Conservation (phyloP, 2,797 vertebrate species). For the Chromobotia macracanthus region DNA sequence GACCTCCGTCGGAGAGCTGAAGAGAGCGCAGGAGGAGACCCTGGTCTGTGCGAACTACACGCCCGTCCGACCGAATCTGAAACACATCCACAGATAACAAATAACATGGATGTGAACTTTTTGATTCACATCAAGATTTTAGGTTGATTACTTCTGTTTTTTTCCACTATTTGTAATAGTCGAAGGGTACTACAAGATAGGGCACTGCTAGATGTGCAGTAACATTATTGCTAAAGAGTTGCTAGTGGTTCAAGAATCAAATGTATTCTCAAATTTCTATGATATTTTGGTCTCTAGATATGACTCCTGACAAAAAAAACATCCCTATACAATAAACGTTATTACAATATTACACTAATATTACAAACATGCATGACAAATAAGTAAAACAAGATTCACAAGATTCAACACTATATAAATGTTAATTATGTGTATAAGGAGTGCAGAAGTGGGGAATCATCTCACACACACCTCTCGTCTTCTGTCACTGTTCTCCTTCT, state of each 20-base stretch:
- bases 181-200: too few species aligned
- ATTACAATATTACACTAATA: too few species aligned
- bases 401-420: too few species aligned
- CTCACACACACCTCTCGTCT: conserved; percentile 88
- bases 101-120: neutral
- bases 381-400: too few species aligned
- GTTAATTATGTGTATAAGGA: neutral
- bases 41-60: conserved; percentile 90
- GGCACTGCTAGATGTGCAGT: too few species aligned
- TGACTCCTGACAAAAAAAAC: too few species aligned
- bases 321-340: too few species aligned
- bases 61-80: conserved; percentile 86
- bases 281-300: too few species aligned
- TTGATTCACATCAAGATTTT: neutral
- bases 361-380: neutral
- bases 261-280: too few species aligned
- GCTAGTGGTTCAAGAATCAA: too few species aligned
- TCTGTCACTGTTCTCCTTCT: conserved; percentile 93
- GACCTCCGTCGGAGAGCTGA: conserved; percentile 86
- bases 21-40: conserved; percentile 92
- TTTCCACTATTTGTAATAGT: too few species aligned
- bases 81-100: neutral
- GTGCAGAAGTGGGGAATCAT: neutral
- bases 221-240: too few species aligned
- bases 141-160: neutral